These are phyloP conservation scores for Microctonus hyperodae DNA, from an alignment of 2,888 invertebrate species.

Conservation along the genomic window DNA sequence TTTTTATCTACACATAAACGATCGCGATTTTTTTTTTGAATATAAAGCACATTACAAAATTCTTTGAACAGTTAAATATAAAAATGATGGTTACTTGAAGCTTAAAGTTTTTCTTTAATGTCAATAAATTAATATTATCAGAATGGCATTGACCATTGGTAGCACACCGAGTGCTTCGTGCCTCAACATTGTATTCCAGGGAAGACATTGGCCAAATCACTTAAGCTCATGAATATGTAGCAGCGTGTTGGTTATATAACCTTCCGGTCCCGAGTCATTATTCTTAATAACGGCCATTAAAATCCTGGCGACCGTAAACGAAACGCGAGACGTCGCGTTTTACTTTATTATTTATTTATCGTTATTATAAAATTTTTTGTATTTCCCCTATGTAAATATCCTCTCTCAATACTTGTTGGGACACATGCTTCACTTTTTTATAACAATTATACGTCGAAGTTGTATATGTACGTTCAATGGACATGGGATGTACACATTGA, in stretches of 20 bases:
- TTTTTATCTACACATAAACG: too few species aligned
- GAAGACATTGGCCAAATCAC: constrained; percentile 54
- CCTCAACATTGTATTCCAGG: constrained; percentile 19
- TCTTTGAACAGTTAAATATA: too few species aligned
- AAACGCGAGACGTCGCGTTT: constrained; percentile 1
- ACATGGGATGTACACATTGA: background rate
- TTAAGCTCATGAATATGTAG: constrained; percentile 56
- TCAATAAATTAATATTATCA: constrained; percentile 26
- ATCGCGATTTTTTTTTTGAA: too few species aligned
- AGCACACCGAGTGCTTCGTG: constrained; percentile 3
- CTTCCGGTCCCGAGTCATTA: constrained; percentile 51
- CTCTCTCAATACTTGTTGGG: background rate
- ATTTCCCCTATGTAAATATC: background rate
- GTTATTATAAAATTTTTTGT: background rate
- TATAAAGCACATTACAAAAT: too few species aligned
- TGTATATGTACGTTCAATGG: constrained; percentile 7
- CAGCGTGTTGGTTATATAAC: constrained; percentile 41
- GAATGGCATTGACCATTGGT: constrained; percentile 37
- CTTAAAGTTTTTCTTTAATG: background rate
- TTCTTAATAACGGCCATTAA: constrained; percentile 53
- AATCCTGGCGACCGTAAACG: constrained; percentile 14
- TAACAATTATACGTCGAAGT: constrained; percentile 3
- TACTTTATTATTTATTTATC: constrained; percentile 3
- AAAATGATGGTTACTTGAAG: background rate
- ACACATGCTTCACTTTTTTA: background rate